Evolutionary conservation across 2,113 vertebrate species (phyloP), one percentile per base, ranked within the genome.

Genomic region (Struthidea cinerea): DNA sequence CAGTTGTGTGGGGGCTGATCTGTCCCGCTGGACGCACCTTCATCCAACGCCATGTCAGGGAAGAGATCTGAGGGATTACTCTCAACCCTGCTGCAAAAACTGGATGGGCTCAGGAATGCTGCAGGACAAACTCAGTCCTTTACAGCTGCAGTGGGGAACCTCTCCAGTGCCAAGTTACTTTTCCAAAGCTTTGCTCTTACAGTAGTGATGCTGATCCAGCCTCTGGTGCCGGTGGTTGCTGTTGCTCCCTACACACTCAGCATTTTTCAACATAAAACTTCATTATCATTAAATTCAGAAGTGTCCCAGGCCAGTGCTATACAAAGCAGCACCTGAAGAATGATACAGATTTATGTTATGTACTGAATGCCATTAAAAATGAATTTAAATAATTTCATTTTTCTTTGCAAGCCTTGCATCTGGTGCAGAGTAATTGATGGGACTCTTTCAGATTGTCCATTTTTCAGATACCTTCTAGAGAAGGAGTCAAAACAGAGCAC

Each of bases 1-100:
- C 1, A 0, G 20, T 5, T 12, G 9, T 7, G 30, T 4, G 24
- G 20, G 44, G 33, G 26, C 15, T 67, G 32, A 1, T 9, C 44
- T 53, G 30, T 6, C 42, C 50, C 2, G 0, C 27, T 16, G 2
- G 17, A 18, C 2, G 1, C 10, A 0, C 27, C 37, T 35, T 52
- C 41, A 10, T 9, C 42, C 28, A 23, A 3, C 3, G 3, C 15
- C 10, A 0, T 2, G 7, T 5, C 3, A 5, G 59, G 59, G 47
- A 30, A 22, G 23, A 52, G 63, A 23, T 4, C 42, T 4, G 47
- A 7, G 64, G 47, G 17, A 1, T 20, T 44, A 23, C 21, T 35
- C 13, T 74, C 8, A 3, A 77, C 30, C 35, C 50, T 65, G 30
- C 63, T n/a, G 26, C 5, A 4, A 9, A 27, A 41, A 1, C 46